Base-by-base conservation (phyloP, 2,888 invertebrate species). In the Patella caerulea region DNA sequence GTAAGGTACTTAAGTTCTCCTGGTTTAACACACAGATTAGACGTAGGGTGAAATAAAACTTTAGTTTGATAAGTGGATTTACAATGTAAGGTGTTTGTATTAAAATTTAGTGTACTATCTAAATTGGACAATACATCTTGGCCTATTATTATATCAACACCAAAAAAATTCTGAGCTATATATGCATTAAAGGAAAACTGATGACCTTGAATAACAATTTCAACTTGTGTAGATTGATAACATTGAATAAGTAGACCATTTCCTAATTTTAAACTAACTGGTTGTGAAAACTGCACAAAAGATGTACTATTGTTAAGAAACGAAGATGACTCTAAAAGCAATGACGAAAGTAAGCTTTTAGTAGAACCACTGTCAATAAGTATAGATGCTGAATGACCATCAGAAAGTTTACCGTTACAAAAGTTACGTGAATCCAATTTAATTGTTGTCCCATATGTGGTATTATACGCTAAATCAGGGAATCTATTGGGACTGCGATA, bases 341-440 rank as follows among this genome's bases (percentile, higher is more conserved):
- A 17, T 9, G 65, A 65, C 3, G 65, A 65, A 65, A 65, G 65
- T 65, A 65, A 24, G 9, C 19, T 65, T 19, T n/a, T 65, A 12
- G 65, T n/a, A 19, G 65, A 65, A 19, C 65, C 65, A 65, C 65
- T 65, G 65, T 65, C 65, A 65, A 65, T 65, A 9, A 65, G 65
- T 19, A 65, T 24, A 12, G 9, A 11, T 19, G n/a, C n/a, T 19
- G 65, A 59, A 7, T 17, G 17, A n/a, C n/a, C 17, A 59, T 59
- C 59, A 1, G 59, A 19, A 59, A 59, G 19, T n/a, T 59, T 17
- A 59, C 59, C 59, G n/a, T 59, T 59, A 59, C 59, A 59, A 14
- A n/a, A 59, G 15, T 59, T 59, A 14, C 19, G 17, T 59, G 19
- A 59, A 17, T 59, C n/a, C 17, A 59, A 17, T 59, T 59, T 59